Conservation (phyloP, 2,797 vertebrate genomes). For the Potorous gilbertii region DNA sequence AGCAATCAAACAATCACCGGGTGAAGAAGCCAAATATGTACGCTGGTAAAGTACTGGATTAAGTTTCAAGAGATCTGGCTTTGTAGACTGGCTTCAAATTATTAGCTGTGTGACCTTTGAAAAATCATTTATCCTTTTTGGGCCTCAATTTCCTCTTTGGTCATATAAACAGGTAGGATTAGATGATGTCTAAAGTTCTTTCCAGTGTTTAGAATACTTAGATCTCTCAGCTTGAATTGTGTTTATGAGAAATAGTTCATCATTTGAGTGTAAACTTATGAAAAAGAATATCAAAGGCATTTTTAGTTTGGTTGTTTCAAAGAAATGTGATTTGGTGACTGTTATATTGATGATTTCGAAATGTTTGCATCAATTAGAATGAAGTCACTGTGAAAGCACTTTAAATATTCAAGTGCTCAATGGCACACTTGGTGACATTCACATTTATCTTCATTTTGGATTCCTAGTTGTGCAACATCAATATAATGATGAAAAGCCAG, state of each 20-base stretch:
- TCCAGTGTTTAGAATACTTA: background rate
- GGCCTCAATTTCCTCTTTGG: background rate
- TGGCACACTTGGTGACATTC: conserved; percentile 59
- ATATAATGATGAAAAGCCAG: conserved; percentile 44
- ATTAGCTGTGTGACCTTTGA: background rate
- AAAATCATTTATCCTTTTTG: background rate
- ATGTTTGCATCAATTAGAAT: conserved; percentile 53
- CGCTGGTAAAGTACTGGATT: background rate
- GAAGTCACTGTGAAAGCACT: conserved; percentile 57
- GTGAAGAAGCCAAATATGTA: background rate
- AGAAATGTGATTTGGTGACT: conserved; percentile 35
- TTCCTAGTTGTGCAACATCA: conserved; percentile 69
- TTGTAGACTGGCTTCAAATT: background rate
- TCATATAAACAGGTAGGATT: conserved; percentile 17
- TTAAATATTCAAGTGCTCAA: conserved; percentile 74
- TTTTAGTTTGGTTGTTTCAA: conserved; percentile 49
- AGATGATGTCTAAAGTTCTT: background rate
- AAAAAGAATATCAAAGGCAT: background rate
- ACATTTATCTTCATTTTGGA: conserved; percentile 69
- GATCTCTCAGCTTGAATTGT: conserved; percentile 20
- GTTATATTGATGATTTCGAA: conserved; percentile 66
- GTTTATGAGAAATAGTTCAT: conserved; percentile 10
- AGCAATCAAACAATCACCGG: conserved; percentile 16
- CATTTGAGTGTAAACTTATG: conserved; percentile 37
- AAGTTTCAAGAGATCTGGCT: background rate